Percentiles rank a stretch among this genome's conserved stretches.
Evolutionary conservation across 2,888 invertebrate species (phyloP).

Genomic region (Drosophila sordidapex): DNA sequence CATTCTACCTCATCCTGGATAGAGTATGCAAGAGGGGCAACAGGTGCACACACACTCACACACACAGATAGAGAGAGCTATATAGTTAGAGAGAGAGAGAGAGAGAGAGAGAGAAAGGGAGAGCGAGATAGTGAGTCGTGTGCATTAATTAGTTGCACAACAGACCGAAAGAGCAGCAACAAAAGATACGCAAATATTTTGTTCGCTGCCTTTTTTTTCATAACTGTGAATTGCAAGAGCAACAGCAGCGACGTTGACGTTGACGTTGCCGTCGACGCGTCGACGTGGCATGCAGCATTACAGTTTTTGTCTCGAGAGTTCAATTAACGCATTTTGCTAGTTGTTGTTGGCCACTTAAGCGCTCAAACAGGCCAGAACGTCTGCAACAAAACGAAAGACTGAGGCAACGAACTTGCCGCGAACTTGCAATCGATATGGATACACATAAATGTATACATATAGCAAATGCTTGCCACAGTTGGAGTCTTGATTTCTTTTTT

Average conservation of each 20-base stretch:
- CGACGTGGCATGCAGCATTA: slow-evolving; percentile 67
- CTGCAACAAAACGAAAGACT: slow-evolving; percentile 76
- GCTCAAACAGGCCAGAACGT: slow-evolving; percentile 82
- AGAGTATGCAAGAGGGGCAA: slow-evolving; percentile 41
- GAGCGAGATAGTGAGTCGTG: slow-evolving; percentile 25
- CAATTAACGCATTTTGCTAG: slow-evolving; percentile 76
- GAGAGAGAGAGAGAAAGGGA: too few relatives aligned
- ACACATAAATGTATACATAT: neutral
- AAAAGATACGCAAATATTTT: slow-evolving; percentile 80
- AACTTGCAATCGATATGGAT: slow-evolving; percentile 22
- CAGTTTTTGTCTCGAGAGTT: slow-evolving; percentile 80
- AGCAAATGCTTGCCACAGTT: slow-evolving; percentile 8
- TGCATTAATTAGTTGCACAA: slow-evolving; percentile 82
- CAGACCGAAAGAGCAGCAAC: slow-evolving; percentile 77
- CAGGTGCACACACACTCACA: slow-evolving; percentile 55
- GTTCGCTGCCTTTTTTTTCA: slow-evolving; percentile 58
- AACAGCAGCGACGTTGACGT: slow-evolving; percentile 21
- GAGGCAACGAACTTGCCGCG: slow-evolving; percentile 72
- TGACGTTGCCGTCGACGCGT: slow-evolving; percentile 24
- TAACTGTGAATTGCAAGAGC: slow-evolving; percentile 58
- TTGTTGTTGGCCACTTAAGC: slow-evolving; percentile 63
- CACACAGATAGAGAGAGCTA: neutral
- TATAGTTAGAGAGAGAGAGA: too few relatives aligned
- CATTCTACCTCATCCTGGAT: neutral
- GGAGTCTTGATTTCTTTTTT: slow-evolving; percentile 7